Evolutionary conservation across 2,113 vertebrate genomes (phyloP).

Genomic region (Myxocyprinus asiaticus): DNA sequence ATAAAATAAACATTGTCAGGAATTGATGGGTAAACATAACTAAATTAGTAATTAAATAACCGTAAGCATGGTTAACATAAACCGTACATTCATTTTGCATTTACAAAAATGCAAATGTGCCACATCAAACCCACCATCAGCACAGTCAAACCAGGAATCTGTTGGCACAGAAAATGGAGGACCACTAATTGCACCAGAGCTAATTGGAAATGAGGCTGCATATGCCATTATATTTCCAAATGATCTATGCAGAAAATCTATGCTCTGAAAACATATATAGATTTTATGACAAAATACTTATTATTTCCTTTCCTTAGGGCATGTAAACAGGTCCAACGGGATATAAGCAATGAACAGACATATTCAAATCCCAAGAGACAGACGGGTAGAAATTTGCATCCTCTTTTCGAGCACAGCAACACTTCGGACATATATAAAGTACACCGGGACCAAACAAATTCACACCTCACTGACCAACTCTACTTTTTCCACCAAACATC

Average conservation of each 20-base stretch:
- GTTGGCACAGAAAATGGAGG: slow-evolving; percentile 81
- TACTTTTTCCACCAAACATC: slow-evolving; percentile 61
- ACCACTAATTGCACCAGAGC: slow-evolving; percentile 77
- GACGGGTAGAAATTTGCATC: slow-evolving; percentile 8
- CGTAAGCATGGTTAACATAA: neutral
- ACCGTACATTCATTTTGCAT: neutral
- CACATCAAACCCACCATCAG: slow-evolving; percentile 71
- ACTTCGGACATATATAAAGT: neutral
- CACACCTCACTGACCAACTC: slow-evolving; percentile 57
- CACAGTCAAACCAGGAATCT: slow-evolving; percentile 63
- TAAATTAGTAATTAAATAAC: neutral
- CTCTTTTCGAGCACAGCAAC: slow-evolving; percentile 15
- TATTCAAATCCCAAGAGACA: slow-evolving; percentile 42
- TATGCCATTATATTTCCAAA: slow-evolving; percentile 48
- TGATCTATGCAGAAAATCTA: slow-evolving; percentile 28
- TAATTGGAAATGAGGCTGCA: slow-evolving; percentile 71
- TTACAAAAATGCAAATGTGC: slow-evolving; percentile 57
- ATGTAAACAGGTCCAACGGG: neutral
- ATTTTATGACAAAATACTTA: slow-evolving; percentile 15
- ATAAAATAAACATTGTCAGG: slow-evolving; percentile 4
- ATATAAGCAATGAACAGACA: slow-evolving; percentile 6
- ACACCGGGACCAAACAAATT: slow-evolving; percentile 51
- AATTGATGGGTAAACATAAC: neutral
- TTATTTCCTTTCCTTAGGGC: neutral
- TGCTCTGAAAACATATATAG: no score